Base-by-base conservation (phyloP, 2,888 invertebrate species). In the Apamea crenata region DNA sequence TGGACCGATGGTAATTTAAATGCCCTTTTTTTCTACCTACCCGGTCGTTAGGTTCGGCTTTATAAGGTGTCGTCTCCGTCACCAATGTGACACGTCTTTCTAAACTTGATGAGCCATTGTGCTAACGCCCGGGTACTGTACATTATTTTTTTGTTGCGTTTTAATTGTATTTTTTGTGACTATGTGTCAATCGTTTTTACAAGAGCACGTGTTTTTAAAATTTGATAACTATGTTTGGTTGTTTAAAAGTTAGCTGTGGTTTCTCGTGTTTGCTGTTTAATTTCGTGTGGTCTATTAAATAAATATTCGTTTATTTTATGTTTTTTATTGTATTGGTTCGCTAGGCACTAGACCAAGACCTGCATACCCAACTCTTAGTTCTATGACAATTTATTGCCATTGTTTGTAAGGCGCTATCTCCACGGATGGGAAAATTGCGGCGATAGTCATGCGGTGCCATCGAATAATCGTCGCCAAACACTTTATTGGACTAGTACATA, bases 1-100 rank as follows among this genome's bases (percentile, higher is more conserved):
- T 86, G 87, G 84, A 80, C 76, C 32, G 14, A 53, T 71, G 29
- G 29, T 77, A 61, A 63, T 74, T 32, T 50, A n/a, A 59, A 63
- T 72, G 59, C 50, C 44, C 5, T 47, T 67, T 71, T 53, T 74
- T 75, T 59, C 29, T 69, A 53, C 53, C 18, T 29, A 50, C 12
- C 47, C 61, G 18, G 50, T 10, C 40, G 18, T 73, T 29, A n/a
- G 18, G n/a, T 44, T 44, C 10, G 10, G 40, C n/a, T 40, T 40
- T 16, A 7, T 50, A 50, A 50, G 18, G 53, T 8, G 21, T 53
- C 3, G n/a, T n/a, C 56, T 5, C n/a, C 12, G n/a, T 32, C 63
- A 63, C 32, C 32, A 12, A 18, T 32, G 8, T 32, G 32, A 63
- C 32, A 32, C n/a, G 7, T 61, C 29, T 59, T n/a, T 59, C 59